Conservation (phyloP, 2,888 invertebrate species). For the Patella depressa region DNA sequence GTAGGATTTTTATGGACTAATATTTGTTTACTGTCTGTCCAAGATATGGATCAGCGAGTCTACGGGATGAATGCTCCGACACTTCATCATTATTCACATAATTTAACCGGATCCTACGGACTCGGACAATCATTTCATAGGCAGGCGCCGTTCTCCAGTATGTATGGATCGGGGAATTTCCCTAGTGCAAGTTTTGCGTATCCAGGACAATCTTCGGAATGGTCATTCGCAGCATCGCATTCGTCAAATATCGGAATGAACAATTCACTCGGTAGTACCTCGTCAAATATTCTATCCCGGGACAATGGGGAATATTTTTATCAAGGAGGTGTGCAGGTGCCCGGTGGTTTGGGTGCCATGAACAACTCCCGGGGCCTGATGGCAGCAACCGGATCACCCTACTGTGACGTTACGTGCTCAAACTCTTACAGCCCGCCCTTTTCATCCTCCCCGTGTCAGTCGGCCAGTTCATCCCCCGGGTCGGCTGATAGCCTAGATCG, state of each 20-base stretch:
- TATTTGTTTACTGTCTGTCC: no score
- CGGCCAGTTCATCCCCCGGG: conserved; percentile 24
- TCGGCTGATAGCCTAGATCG: conserved; percentile 22
- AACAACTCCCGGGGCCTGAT: conserved; percentile 19
- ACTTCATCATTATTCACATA: conserved; percentile 47
- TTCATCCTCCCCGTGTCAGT: conserved; percentile 23
- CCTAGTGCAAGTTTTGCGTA: conserved; percentile 30
- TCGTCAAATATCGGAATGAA: conserved; percentile 27
- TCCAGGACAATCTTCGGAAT: conserved; percentile 31
- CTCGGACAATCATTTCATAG: conserved; percentile 32
- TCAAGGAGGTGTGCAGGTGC: conserved; percentile 27
- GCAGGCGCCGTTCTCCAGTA: conserved; percentile 31
- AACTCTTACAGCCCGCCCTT: conserved; percentile 28
- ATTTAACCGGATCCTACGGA: conserved; percentile 34
- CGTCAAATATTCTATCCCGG: conserved; percentile 21
- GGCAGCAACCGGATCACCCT: conserved; percentile 21
- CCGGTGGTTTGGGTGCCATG: conserved; percentile 21
- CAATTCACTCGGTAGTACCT: conserved; percentile 20
- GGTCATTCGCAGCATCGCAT: conserved; percentile 25
- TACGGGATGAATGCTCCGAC: conserved; percentile 52
- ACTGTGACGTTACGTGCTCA: conserved; percentile 25
- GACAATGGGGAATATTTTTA: conserved; percentile 23
- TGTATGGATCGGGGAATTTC: conserved; percentile 33
- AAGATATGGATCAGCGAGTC: conserved; percentile 45
- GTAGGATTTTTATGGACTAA: no score